Percentiles rank a stretch among this genome's conserved stretches.
Evolutionary conservation across 1,140 invertebrate genomes (phyloP).

Genomic region (Latrodectus geometricus): DNA sequence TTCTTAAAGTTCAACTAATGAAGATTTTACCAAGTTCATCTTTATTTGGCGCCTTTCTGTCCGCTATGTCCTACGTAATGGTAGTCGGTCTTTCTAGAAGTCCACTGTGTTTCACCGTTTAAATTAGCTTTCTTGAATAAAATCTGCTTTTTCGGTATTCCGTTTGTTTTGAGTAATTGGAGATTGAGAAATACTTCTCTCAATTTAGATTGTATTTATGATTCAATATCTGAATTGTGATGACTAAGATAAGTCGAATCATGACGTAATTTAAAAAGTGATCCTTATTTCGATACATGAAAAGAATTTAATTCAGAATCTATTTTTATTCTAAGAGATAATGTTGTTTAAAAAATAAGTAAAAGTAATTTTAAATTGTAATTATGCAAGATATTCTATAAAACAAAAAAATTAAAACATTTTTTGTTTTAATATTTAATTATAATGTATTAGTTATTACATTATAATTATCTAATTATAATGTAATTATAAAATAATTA

Average conservation of each 20-base stretch:
- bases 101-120: not conserved
- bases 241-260: not conserved
- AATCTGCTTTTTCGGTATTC: not conserved
- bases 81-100: not conserved
- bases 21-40: not conserved
- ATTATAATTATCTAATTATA: too few species aligned
- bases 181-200: not conserved
- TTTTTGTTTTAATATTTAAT: too few species aligned
- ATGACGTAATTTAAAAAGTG: too few species aligned
- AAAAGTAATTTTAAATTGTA: too few species aligned
- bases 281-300: too few species aligned
- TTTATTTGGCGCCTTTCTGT: slow-evolving; percentile 20
- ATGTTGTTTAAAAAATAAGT: too few species aligned
- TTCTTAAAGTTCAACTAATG: not conserved
- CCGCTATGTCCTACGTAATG: not conserved
- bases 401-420: too few species aligned
- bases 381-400: too few species aligned
- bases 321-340: too few species aligned
- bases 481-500: too few species aligned
- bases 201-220: not conserved
- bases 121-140: not conserved
- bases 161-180: not conserved
- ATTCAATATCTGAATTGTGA: not conserved
- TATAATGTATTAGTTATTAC: too few species aligned
- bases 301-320: too few species aligned